phyloP scores from a whole-genome alignment of 2,113 vertebrate species.

The Gambusia holbrooki region DNA sequence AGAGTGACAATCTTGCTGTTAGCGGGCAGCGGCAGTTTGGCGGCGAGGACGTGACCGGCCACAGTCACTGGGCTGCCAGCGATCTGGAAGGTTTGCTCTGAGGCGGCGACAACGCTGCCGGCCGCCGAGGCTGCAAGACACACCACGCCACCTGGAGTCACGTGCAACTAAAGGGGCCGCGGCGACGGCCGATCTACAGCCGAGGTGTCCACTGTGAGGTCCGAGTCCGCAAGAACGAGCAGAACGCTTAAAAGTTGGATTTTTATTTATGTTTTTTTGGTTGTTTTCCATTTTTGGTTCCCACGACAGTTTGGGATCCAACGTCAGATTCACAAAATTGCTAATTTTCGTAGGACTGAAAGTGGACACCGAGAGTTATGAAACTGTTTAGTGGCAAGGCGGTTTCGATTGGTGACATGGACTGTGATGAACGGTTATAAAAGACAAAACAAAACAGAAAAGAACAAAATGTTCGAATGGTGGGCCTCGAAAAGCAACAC shows the following conservation, averaged over 20 bases:
- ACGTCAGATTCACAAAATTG: neutral
- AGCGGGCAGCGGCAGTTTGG: slow-evolving; percentile 92
- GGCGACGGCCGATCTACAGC: slow-evolving; percentile 76
- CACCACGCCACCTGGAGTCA: slow-evolving; percentile 72
- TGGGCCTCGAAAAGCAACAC: neutral
- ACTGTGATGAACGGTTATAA: slow-evolving; percentile 1
- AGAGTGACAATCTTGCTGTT: slow-evolving; percentile 98
- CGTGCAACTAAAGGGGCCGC: slow-evolving; percentile 46
- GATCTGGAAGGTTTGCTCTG: slow-evolving; percentile 95
- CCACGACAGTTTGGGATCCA: neutral
- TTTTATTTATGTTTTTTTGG: too few relatives aligned
- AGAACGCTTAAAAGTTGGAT: neutral
- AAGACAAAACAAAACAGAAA: neutral
- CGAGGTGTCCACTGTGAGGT: slow-evolving; percentile 83
- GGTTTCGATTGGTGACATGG: slow-evolving; percentile 1
- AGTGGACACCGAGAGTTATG: slow-evolving; percentile 67
- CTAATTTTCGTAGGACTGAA: neutral
- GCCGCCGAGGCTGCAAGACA: slow-evolving; percentile 86
- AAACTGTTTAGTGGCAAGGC: slow-evolving; percentile 4
- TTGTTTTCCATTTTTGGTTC: neutral
- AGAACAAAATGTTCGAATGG: neutral
- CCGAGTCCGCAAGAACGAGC: slow-evolving; percentile 4
- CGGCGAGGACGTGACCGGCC: slow-evolving; percentile 92
- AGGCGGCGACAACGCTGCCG: slow-evolving; percentile 84
- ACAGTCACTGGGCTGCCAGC: slow-evolving; percentile 90